phyloP scores from a whole-genome alignment of 2,113 vertebrate genomes.

The Cottus gobio region DNA sequence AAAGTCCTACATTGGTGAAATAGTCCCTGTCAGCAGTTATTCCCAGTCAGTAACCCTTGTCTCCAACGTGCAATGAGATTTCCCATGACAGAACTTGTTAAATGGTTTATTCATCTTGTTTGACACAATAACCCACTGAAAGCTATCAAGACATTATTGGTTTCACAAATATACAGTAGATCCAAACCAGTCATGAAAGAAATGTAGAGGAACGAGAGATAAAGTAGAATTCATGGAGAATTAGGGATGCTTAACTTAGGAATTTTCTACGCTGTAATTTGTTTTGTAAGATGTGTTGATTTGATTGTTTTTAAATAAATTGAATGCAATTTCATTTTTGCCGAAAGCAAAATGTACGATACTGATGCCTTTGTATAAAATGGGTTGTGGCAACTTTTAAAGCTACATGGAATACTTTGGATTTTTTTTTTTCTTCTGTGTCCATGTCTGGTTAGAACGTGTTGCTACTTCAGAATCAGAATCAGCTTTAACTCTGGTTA shows the following conservation, averaged over 20 bases:
- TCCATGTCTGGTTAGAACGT: not conserved
- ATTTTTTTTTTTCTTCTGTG: not conserved
- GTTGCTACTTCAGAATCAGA: no score
- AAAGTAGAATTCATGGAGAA: not conserved
- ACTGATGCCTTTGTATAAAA: not conserved
- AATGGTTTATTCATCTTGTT: not conserved
- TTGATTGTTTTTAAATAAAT: constrained; percentile 4
- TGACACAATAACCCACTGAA: not conserved
- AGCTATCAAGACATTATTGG: not conserved
- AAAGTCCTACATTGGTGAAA: not conserved
- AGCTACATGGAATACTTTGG: not conserved
- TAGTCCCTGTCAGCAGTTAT: not conserved
- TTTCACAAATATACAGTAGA: not conserved
- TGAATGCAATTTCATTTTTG: not conserved
- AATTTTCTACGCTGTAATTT: not conserved
- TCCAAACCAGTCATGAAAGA: not conserved
- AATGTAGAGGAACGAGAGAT: not conserved
- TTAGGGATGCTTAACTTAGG: not conserved
- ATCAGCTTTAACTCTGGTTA: no score
- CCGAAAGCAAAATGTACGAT: not conserved
- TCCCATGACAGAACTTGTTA: not conserved
- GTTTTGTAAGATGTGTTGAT: not conserved
- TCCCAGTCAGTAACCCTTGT: not conserved
- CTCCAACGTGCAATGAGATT: not conserved
- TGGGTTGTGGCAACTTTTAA: not conserved